Conservation (phyloP, 2,113 vertebrate species). For the Ceratotherium simum region DNA sequence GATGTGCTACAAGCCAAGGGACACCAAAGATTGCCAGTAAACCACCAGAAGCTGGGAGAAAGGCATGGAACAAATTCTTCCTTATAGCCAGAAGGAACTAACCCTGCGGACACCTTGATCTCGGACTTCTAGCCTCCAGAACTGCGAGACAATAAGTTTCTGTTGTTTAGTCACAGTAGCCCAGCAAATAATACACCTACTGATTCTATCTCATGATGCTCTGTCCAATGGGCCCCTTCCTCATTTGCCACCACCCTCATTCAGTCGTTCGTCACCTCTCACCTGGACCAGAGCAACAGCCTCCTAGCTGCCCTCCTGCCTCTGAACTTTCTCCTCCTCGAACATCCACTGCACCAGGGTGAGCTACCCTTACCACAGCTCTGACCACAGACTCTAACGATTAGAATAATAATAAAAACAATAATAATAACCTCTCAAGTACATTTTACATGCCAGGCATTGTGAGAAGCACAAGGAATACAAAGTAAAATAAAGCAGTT, state of each 20-base stretch:
- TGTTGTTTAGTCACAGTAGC: background rate
- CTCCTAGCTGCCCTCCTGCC: background rate
- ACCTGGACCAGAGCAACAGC: background rate
- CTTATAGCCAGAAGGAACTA: background rate
- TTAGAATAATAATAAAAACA: background rate
- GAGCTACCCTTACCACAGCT: background rate
- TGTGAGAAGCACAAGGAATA: background rate
- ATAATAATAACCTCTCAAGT: background rate
- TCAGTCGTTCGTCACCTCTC: background rate
- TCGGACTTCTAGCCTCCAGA: background rate
- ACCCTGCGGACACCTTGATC: background rate
- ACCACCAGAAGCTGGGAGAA: background rate
- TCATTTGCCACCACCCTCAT: background rate
- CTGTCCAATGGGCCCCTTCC: too few relatives aligned
- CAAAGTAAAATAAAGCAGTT: background rate
- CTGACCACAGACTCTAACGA: background rate
- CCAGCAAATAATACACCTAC: background rate
- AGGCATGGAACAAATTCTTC: background rate
- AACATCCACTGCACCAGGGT: fast-evolving
- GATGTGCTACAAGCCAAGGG: background rate
- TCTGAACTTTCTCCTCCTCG: too few relatives aligned
- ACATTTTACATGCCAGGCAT: background rate
- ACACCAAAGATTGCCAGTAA: background rate
- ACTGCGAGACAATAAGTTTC: background rate
- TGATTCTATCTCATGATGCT: background rate